Evolutionary conservation across 2,797 vertebrate species (phyloP), one percentile per base, ranked within the genome.

Genomic region (Mustela erminea): DNA sequence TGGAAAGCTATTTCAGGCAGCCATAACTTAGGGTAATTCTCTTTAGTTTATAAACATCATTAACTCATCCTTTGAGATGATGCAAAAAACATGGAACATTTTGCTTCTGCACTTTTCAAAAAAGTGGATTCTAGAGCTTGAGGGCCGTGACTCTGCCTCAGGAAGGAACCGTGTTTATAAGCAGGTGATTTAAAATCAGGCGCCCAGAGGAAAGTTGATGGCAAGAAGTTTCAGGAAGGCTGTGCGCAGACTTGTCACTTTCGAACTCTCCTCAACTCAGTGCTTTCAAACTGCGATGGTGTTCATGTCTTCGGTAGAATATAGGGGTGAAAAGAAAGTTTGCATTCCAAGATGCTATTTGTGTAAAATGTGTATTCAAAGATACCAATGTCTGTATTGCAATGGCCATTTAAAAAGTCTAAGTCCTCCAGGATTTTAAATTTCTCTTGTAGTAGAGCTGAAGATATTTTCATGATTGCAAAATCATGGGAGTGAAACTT

Each of bases 1-100:
- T 86, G 92, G 96, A 64, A 81, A 96, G 91, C 46, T 87, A 93
- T 54, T 96, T 95, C 82, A 84, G 27, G 0, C 0, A 8, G 18
- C 3, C 21, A 66, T 56, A 87, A 70, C 75, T 81, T 60, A 64
- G 72, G 21, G 49, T 58, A 64, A 66, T 77, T 90, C 70, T 72
- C 25, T 83, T 90, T 75, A 78, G 86, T 92, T 92, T 95, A 94
- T 56, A 96, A 92, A 97, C 74, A 93, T 43, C 87, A 66, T 66
- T 74, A 96, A 64, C 93, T 96, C 93, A 74, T 93, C 82, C 82
- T 75, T 41, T 3, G 62, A 77, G 66, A 84, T 15, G 58, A 41
- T 60, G 43, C 52, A 81, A 84, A 84, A 88, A 80, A 87, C 17
- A 82, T 38, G 35, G 74, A 62, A 87, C 60, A n/a, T 41, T 64